Evolutionary conservation across 1,140 invertebrate species (phyloP), one percentile per base, ranked within the genome.

Genomic region (Danaus plexippus): DNA sequence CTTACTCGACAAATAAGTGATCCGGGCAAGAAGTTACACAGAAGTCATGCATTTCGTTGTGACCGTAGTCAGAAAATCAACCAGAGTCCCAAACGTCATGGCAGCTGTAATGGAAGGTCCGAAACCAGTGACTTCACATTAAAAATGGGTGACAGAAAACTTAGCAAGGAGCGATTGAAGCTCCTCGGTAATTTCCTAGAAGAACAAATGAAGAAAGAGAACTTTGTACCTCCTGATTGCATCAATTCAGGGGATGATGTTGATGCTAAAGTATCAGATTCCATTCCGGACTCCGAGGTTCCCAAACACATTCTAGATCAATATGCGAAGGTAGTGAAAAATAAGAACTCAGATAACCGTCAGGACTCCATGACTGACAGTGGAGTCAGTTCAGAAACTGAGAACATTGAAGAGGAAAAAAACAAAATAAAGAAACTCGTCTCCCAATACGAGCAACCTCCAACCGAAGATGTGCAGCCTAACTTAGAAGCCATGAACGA

Each of bases 11-110:
- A 91, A 61, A 73, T 77, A 0, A 91, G 89, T 65, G 90, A 91
- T 73, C 90, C 90, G 2, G 79, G 84, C 0, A 87, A 87, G 50
- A 89, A 89, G 61, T 85, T 91, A n/a, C 90, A 91, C 56, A 75
- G 90, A 56, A 90, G 89, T 22, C 90, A 90, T 43, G 90, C 90
- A 0, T 91, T 91, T 69, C 76, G 90, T 6, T 88, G 90, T 60
- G 90, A 91, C 55, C 79, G 87, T 49, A 88, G 71, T 54, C 69
- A 88, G 66, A 84, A 88, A 70, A 72, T 83, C n/a, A 69, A 71
- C 12, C 73, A 81, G 15, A 71, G 70, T 10, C 77, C 83, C 11
- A 80, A 87, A 68, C 67, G 82, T 9, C 75, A 86, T 61, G 81
- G 76, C 0, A 85, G 85, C 50, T 85, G 80, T 42, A 85, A 83